Evolutionary conservation across 2,797 vertebrate species (phyloP).

Genomic region (Apodemus agrarius): DNA sequence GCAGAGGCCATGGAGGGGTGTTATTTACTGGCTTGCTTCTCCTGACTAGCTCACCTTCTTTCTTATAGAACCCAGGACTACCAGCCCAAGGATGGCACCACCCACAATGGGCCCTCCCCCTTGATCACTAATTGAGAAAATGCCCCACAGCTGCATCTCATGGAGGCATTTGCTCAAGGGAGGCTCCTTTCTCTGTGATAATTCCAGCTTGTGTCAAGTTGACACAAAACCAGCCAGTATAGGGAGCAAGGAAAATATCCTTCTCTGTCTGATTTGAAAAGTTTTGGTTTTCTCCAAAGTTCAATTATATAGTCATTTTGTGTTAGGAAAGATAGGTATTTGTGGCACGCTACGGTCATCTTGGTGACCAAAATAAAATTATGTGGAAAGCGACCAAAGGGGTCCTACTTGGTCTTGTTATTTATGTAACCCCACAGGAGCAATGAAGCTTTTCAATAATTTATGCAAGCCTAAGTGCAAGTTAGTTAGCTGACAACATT

Average conservation of each 20-base stretch:
- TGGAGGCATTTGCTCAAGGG: too few species aligned
- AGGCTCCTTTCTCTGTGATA: too few species aligned
- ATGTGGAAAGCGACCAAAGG: neutral
- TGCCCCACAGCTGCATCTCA: too few species aligned
- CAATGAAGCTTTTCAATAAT: slow-evolving; percentile 75
- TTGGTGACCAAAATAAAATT: neutral
- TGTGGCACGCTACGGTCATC: neutral
- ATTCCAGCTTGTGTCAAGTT: too few species aligned
- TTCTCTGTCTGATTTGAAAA: neutral
- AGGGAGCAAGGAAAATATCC: neutral
- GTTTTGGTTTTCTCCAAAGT: slow-evolving; percentile 27
- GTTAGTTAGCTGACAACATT: slow-evolving; percentile 63
- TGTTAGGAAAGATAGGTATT: neutral
- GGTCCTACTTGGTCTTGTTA: slow-evolving; percentile 53
- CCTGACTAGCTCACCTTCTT: too few species aligned
- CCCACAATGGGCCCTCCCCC: too few species aligned
- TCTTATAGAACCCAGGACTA: too few species aligned
- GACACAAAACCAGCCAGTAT: too few species aligned
- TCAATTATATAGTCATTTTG: neutral
- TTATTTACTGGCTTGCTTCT: too few species aligned
- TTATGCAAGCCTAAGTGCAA: slow-evolving; percentile 49
- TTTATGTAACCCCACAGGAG: slow-evolving; percentile 55
- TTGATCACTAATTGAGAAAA: too few species aligned
- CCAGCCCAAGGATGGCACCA: too few species aligned
- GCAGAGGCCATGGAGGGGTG: too few species aligned